These are phyloP conservation scores for Philotrypesis tridentata DNA, from an alignment of 1,140 invertebrate genomes.

Conservation along the genomic window DNA sequence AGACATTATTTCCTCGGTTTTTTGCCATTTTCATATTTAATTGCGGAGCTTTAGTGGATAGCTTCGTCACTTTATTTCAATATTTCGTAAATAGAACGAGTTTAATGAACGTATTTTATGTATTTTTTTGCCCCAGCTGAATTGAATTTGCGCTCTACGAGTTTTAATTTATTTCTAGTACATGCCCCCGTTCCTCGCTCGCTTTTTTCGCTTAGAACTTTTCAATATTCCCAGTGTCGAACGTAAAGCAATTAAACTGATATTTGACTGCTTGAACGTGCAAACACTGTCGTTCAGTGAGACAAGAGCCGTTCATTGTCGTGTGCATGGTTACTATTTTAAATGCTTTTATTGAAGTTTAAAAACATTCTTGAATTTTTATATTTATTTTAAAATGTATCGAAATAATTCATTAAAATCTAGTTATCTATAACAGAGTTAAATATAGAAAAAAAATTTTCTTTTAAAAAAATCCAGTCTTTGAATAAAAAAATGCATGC, in stretches of 20 bases:
- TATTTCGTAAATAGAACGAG: no score
- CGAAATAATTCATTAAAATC: constrained; percentile 20
- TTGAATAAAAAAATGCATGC: no score
- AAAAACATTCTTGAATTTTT: no score
- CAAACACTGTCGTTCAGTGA: not conserved
- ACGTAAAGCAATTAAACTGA: constrained; percentile 21
- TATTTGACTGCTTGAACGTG: constrained; percentile 6
- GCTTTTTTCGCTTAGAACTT: not conserved
- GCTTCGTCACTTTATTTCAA: no score
- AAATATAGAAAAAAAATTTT: no score
- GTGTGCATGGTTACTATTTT: not conserved
- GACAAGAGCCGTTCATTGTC: not conserved
- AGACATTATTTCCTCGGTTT: not conserved
- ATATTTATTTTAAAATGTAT: not conserved
- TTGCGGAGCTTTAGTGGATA: not conserved
- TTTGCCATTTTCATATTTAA: not conserved
- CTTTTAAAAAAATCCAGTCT: no score
- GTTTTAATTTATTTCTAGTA: no score
- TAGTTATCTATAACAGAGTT: no score
- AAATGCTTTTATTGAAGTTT: not conserved
- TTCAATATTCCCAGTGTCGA: not conserved
- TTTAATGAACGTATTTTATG: no score
- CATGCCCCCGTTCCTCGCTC: not conserved
- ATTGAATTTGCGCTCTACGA: not conserved
- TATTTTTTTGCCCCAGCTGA: not conserved